Conservation (phyloP, 2,888 invertebrate genomes). For the Tipula vernalis region DNA sequence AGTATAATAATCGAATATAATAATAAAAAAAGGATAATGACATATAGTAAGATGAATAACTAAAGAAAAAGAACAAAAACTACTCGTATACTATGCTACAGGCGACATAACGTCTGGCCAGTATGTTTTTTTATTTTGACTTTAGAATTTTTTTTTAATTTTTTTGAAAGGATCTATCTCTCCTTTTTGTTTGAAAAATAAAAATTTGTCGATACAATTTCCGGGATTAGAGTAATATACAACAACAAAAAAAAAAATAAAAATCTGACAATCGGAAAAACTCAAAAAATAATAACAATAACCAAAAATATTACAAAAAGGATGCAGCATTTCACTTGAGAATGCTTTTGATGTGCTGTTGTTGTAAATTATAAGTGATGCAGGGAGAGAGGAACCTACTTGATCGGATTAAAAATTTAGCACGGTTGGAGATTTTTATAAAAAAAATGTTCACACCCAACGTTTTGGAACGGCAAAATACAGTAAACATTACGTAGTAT, state of each 20-base stretch:
- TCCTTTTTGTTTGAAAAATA: not conserved
- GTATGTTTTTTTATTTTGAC: not conserved
- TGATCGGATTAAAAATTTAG: not conserved
- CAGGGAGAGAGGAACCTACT: not conserved
- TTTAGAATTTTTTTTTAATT: not conserved
- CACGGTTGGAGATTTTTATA: not conserved
- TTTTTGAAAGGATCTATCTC: not conserved
- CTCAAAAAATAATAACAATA: not conserved
- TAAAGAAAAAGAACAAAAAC: not conserved
- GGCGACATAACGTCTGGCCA: not conserved
- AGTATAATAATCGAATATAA: not conserved
- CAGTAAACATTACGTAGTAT: no score
- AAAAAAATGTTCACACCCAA: no score
- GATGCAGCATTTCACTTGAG: not conserved
- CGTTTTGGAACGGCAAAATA: no score
- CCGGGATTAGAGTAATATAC: not conserved
- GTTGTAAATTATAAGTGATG: not conserved
- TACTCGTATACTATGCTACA: not conserved
- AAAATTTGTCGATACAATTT: conserved; percentile 4
- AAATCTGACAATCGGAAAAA: not conserved
- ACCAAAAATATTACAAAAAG: not conserved
- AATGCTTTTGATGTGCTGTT: not conserved
- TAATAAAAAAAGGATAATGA: not conserved
- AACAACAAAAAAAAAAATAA: not conserved
- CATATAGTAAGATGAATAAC: not conserved